Evolutionary conservation across 2,888 invertebrate genomes (phyloP), one percentile per base, ranked within the genome.

Genomic region (Adelphocoris suturalis): DNA sequence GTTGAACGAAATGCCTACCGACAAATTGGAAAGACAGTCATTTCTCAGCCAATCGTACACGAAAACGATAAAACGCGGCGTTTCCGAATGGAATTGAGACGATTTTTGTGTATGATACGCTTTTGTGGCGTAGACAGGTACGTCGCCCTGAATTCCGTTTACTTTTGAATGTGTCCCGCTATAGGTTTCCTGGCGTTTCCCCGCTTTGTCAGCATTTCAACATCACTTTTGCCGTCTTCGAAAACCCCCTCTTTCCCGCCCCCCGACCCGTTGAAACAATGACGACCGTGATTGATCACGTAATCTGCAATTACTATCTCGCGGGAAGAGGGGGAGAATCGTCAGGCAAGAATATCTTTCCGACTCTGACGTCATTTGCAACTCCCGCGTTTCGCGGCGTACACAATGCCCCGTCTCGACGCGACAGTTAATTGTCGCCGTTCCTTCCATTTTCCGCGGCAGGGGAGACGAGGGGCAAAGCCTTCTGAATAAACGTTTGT

Each of bases 251-350:
- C 68, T 68, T 27, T 19, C 13, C 7, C 68, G 0, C 11, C 19
- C 19, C 23, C 23, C 68, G 13, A 12, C 68, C 23, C 19, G 7
- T 23, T 7, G 12, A 68, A 68, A 68, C 68, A 68, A 68, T 68
- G 68, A 19, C 19, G 68, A 19, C 68, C 68, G 23, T 68, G 68
- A 68, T 68, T 68, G 68, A 68, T 68, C 68, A 23, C 68, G 68
- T 68, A 68, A 68, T 68, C 68, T 68, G 68, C 68, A 68, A 68
- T 68, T 68, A 68, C 68, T 68, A 68, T 68, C 68, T 68, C 68
- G 19, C 23, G 12, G 19, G 23, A 68, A 23, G 19, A 61, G 27
- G 68, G 68, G 68, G 68, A 68, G 68, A 23, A 68, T 68, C 68
- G 68, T 68, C 68, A 68, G 68, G 68, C 68, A 68, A 68, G 68